Evolutionary conservation across 2,113 vertebrate genomes (phyloP).

Genomic region (Lasiurus cinereus): DNA sequence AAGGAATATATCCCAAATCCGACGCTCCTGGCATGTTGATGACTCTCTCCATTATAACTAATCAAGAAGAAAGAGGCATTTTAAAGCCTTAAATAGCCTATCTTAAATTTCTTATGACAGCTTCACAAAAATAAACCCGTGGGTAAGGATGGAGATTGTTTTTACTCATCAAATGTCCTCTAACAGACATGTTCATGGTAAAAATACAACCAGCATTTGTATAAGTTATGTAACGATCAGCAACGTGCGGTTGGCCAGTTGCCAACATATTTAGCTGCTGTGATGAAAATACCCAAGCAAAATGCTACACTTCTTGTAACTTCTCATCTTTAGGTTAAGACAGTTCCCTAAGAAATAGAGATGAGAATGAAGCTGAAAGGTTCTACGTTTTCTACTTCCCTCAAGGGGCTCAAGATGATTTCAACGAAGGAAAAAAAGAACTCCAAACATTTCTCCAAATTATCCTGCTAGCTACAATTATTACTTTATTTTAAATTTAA

Average conservation of each 20-base stretch:
- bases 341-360: not conserved
- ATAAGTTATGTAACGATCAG: not conserved
- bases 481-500: slow-evolving; percentile 6
- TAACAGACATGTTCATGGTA: not conserved
- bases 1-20: not conserved
- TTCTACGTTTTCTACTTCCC: not conserved
- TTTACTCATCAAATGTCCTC: not conserved
- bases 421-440: not conserved
- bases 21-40: not conserved
- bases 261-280: not conserved
- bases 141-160: not conserved
- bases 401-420: not conserved
- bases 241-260: not conserved
- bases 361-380: not conserved
- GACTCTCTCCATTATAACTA: not conserved
- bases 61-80: slow-evolving; percentile 41
- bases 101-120: slow-evolving; percentile 1
- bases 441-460: not conserved
- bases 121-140: not conserved
- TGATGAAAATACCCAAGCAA: not conserved
- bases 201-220: slow-evolving; percentile 17
- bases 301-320: not conserved
- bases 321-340: not conserved
- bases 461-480: not conserved
- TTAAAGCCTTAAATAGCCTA: not conserved